Conservation (phyloP, 1,140 invertebrate species). For the Drosophila watanabei region DNA sequence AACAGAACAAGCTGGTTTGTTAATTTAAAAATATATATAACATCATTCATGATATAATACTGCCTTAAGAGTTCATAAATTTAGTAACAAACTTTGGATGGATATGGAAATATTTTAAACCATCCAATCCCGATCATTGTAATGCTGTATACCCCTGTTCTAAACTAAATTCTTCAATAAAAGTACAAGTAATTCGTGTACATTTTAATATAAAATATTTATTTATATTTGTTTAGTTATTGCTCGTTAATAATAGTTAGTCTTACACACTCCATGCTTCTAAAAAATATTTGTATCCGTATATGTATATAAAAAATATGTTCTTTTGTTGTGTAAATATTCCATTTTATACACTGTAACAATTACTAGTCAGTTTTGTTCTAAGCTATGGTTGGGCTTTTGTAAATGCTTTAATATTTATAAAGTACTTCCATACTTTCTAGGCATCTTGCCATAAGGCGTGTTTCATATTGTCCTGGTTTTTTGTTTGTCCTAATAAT, state of each 20-base stretch:
- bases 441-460: constrained; percentile 42
- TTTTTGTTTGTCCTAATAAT: constrained; percentile 10
- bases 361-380: constrained; percentile 43
- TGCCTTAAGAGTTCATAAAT: too few species aligned
- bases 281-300: constrained; percentile 18
- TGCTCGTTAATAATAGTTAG: constrained; percentile 49
- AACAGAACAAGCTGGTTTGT: too few species aligned
- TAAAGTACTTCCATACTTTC: constrained; percentile 53
- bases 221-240: constrained; percentile 45
- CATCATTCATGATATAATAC: too few species aligned
- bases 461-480: constrained; percentile 43
- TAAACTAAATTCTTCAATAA: background rate
- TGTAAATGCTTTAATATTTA: constrained; percentile 32
- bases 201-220: constrained; percentile 28
- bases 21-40: too few species aligned
- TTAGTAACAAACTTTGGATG: too few species aligned
- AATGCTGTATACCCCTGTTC: background rate
- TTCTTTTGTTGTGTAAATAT: constrained; percentile 33
- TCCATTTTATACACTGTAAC: constrained; percentile 47
- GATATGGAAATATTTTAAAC: too few species aligned
- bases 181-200: background rate
- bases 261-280: constrained; percentile 37
- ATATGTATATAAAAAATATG: constrained; percentile 48
- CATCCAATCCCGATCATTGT: too few species aligned
- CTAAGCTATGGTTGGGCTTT: constrained; percentile 16